Evolutionary conservation across 2,113 vertebrate genomes (phyloP).

Genomic region (Dissostichus mawsoni): DNA sequence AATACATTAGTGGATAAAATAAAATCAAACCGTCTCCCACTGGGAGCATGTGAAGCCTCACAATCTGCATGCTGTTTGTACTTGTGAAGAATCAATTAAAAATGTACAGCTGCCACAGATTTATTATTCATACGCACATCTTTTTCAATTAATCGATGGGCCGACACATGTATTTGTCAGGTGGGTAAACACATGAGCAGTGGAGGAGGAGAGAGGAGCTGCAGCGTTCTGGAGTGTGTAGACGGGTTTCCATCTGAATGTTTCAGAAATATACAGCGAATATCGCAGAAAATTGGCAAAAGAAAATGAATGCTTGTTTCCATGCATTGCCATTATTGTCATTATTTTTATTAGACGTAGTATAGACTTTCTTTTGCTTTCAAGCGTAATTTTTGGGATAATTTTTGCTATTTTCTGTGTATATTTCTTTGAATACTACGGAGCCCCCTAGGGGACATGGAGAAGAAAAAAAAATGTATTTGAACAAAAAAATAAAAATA

Average conservation of each 20-base stretch:
- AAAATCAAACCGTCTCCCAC: slow-evolving; percentile 66
- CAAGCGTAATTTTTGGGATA: too few relatives aligned
- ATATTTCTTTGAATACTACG: too few relatives aligned
- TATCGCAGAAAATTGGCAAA: too few relatives aligned
- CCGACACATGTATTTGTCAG: slow-evolving; percentile 63
- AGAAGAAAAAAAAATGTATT: too few relatives aligned
- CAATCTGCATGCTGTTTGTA: slow-evolving; percentile 81
- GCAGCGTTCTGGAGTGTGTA: not conserved
- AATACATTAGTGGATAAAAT: slow-evolving; percentile 77
- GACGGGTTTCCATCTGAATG: not conserved
- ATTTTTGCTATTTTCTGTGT: too few relatives aligned
- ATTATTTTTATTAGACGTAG: too few relatives aligned
- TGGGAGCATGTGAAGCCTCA: slow-evolving; percentile 57
- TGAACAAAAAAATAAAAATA: too few relatives aligned
- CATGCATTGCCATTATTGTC: too few relatives aligned
- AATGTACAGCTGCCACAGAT: slow-evolving; percentile 79
- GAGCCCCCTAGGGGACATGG: too few relatives aligned
- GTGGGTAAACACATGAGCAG: slow-evolving; percentile 51
- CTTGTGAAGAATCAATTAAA: slow-evolving; percentile 80
- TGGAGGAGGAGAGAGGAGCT: slow-evolving; percentile 1
- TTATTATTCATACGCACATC: slow-evolving; percentile 78
- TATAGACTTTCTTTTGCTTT: too few relatives aligned
- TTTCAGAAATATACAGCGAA: too few relatives aligned
- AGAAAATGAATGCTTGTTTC: too few relatives aligned
- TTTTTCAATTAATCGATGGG: slow-evolving; percentile 56